Evolutionary conservation across 2,888 invertebrate species (phyloP).

Genomic region (Chirona hameri): DNA sequence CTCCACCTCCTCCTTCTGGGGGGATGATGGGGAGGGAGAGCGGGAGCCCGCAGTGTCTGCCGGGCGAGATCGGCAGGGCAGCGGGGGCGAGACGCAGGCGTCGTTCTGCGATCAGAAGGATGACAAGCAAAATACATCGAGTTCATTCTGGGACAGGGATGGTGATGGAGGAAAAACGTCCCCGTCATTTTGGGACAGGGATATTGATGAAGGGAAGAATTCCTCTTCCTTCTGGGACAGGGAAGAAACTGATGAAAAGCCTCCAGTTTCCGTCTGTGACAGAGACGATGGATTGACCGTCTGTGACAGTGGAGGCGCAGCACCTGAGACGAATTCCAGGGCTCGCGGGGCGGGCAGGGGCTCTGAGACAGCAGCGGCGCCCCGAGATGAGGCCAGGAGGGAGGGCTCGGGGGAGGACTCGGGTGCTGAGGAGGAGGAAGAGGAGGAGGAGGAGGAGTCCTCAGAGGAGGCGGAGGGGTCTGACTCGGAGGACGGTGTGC

Average conservation of each 20-base stretch:
- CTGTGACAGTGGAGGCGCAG: not conserved
- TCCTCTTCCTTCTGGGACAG: not conserved
- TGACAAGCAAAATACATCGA: not conserved
- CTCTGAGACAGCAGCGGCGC: not conserved
- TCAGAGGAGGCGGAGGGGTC: not conserved
- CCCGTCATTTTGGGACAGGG: not conserved
- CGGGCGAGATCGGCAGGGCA: too few species aligned
- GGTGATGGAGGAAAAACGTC: not conserved
- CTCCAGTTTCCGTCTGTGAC: not conserved
- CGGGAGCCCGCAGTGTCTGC: too few species aligned
- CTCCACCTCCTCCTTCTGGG: conserved; percentile 1
- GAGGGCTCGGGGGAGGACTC: not conserved
- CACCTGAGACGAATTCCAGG: not conserved
- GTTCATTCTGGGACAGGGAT: not conserved
- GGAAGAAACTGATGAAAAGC: not conserved
- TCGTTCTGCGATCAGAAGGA: not conserved
- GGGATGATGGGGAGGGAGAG: too few species aligned
- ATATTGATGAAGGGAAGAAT: not conserved
- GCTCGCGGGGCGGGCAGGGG: not conserved
- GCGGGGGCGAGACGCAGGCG: not conserved
- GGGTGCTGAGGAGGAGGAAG: not conserved
- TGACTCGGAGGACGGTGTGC: not conserved
- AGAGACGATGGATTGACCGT: not conserved
- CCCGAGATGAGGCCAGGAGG: not conserved
- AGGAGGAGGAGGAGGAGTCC: not conserved